Conservation (phyloP, 2,113 vertebrate genomes). For the Struthio camelus region DNA sequence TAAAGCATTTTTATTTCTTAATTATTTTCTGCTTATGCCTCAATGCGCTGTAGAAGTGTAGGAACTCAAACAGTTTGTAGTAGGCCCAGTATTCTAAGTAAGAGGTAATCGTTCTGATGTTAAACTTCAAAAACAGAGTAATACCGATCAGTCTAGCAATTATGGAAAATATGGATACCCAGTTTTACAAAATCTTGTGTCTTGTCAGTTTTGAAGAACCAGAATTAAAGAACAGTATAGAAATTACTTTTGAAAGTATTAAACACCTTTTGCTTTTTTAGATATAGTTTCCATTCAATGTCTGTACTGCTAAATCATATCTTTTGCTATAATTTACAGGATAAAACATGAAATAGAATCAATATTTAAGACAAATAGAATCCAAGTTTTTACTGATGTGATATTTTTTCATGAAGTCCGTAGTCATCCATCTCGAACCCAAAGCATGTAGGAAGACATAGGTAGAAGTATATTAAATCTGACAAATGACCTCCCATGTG, state of each 20-base stretch:
- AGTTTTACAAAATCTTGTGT: neutral
- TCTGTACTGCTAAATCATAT: neutral
- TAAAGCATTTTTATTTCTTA: neutral
- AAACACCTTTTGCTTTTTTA: neutral
- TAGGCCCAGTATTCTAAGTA: neutral
- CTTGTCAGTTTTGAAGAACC: neutral
- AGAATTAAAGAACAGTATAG: neutral
- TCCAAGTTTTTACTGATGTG: slow-evolving; percentile 47
- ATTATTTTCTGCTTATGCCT: neutral
- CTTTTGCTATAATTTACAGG: slow-evolving; percentile 4
- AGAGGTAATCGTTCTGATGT: neutral
- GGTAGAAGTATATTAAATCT: slow-evolving; percentile 83
- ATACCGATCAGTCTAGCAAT: neutral
- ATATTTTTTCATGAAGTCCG: slow-evolving; percentile 54
- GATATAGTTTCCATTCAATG: neutral
- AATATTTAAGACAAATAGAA: slow-evolving; percentile 49
- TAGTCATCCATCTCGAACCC: slow-evolving; percentile 77
- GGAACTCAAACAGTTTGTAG: neutral
- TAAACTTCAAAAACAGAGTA: neutral
- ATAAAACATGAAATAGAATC: neutral
- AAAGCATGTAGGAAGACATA: slow-evolving; percentile 78
- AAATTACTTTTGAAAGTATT: neutral
- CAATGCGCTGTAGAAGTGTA: neutral
- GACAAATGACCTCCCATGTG: slow-evolving; percentile 86
- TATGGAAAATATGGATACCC: neutral